These are phyloP conservation scores for Parotia lawesii DNA, from an alignment of 2,113 vertebrate species.

Conservation along the genomic window DNA sequence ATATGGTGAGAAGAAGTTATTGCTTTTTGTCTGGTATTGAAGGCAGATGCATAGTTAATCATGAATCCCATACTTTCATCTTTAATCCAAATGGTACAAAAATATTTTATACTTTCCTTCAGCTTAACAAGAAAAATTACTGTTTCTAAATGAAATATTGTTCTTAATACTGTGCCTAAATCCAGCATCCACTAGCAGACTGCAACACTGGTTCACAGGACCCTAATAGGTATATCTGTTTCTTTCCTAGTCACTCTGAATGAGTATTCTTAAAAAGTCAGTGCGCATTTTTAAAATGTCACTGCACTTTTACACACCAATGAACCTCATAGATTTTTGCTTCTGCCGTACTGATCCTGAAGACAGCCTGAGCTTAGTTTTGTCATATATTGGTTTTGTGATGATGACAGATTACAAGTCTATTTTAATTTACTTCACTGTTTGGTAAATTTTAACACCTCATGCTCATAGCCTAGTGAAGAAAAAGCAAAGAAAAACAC, in stretches of 20 bases:
- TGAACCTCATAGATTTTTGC: not conserved
- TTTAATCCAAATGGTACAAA: not conserved
- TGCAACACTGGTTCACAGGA: not conserved
- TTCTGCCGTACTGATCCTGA: not conserved
- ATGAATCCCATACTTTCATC: not conserved
- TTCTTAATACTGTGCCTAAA: not conserved
- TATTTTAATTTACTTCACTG: not conserved
- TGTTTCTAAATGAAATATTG: not conserved
- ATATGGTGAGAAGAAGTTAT: not conserved
- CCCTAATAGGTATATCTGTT: not conserved
- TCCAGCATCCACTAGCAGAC: not conserved
- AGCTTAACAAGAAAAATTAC: slow-evolving; percentile 2
- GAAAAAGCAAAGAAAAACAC: not conserved
- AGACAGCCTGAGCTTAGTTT: not conserved
- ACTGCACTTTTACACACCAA: not conserved
- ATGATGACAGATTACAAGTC: not conserved
- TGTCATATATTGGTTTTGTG: not conserved
- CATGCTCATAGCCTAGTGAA: not conserved
- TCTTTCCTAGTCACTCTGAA: not conserved
- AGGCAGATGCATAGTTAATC: slow-evolving; percentile 35
- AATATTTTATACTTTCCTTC: slow-evolving; percentile 22
- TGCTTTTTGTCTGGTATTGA: slow-evolving; percentile 17
- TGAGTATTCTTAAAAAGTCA: slow-evolving; percentile 11
- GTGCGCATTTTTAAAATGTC: slow-evolving; percentile 42
- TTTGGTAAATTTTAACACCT: not conserved